Evolutionary conservation across 1,140 invertebrate genomes (phyloP).

Genomic region (Drosophila mayri): DNA sequence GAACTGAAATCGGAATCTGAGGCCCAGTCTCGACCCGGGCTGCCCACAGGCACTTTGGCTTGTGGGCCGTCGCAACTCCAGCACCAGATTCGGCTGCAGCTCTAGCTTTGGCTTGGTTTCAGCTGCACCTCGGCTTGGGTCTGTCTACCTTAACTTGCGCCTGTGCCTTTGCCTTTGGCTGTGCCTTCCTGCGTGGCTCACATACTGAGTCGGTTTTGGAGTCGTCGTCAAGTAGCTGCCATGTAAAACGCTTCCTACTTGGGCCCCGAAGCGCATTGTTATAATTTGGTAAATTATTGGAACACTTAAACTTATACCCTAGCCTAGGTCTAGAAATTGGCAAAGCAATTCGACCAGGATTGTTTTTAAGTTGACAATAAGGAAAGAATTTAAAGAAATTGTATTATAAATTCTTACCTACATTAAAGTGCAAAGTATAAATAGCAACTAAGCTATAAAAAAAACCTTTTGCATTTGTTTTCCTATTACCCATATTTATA

Average conservation of each 20-base stretch:
- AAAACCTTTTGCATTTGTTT: neutral
- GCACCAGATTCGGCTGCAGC: conserved; percentile 1
- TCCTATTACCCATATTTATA: conserved; percentile 10
- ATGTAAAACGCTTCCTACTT: conserved; percentile 79
- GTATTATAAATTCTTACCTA: neutral
- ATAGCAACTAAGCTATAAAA: neutral
- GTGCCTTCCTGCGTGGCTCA: conserved; percentile 67
- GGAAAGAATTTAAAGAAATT: neutral
- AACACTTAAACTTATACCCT: conserved; percentile 40
- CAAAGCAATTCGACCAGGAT: neutral
- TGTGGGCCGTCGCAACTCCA: conserved; percentile 57
- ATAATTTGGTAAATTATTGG: conserved; percentile 71
- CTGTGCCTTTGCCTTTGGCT: conserved; percentile 42
- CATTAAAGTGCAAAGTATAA: no score
- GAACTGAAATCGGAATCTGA: conserved; percentile 42
- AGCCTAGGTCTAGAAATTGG: neutral
- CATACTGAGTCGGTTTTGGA: conserved; percentile 25
- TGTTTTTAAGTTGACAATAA: neutral
- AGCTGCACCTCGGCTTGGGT: conserved; percentile 14
- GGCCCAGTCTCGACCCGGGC: conserved; percentile 36
- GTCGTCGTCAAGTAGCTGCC: conserved; percentile 73
- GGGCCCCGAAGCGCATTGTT: conserved; percentile 60
- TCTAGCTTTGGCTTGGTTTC: conserved; percentile 22
- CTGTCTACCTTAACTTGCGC: conserved; percentile 52
- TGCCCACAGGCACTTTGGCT: conserved; percentile 77